Percentiles rank a stretch among this genome's conserved stretches.
These are phyloP conservation scores for Mionectes macconnelli DNA, from an alignment of 2,113 vertebrate species.

Conservation along the genomic window DNA sequence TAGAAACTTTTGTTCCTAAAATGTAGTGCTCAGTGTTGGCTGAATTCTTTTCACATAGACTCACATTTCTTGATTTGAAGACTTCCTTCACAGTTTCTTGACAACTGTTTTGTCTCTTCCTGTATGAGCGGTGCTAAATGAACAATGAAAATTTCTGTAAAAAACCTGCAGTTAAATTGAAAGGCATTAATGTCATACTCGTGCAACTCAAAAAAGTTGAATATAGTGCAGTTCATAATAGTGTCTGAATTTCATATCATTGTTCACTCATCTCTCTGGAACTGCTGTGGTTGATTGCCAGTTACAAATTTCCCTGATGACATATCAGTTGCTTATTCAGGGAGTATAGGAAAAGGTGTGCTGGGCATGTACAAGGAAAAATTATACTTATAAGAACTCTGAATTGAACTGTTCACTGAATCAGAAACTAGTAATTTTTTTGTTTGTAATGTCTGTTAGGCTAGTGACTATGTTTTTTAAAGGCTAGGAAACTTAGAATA, in stretches of 20 bases:
- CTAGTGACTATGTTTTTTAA: not conserved
- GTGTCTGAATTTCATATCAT: not conserved
- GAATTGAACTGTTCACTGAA: not conserved
- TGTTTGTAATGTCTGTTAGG: not conserved
- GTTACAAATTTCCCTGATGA: conserved; percentile 10
- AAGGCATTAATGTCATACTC: not conserved
- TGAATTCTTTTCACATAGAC: not conserved
- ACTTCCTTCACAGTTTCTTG: not conserved
- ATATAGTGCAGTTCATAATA: not conserved
- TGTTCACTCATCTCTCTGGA: not conserved
- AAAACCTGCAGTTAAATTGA: not conserved
- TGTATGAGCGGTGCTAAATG: not conserved
- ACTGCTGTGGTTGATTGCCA: not conserved
- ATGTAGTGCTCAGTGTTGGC: not conserved
- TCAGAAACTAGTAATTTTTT: not conserved
- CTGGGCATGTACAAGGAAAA: not conserved
- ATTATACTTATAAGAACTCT: not conserved
- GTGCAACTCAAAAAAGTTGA: not conserved
- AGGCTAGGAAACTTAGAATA: not conserved
- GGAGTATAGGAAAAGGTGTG: not conserved
- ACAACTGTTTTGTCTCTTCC: conserved; percentile 5
- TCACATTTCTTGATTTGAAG: not conserved
- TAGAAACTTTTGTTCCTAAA: not conserved
- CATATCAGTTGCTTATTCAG: not conserved
- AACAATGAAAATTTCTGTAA: not conserved